A percentile compares a stretch with the other conserved stretches of the same genome.
phyloP scores from a whole-genome alignment of 2,113 vertebrate genomes.

The Donacobius atricapilla region DNA sequence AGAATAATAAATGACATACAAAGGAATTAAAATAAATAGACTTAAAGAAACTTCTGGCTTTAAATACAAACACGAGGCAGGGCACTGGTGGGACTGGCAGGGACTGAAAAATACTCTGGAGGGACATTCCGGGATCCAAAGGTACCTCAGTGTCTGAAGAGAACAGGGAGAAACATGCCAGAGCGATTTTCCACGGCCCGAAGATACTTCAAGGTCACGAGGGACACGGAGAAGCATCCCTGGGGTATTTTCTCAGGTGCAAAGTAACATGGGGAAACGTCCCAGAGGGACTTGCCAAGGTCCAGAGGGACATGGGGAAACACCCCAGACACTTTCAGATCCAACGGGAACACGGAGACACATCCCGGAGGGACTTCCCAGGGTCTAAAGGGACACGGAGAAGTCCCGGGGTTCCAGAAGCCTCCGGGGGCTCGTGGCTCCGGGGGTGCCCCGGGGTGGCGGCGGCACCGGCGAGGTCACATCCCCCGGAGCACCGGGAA shows the following conservation, averaged over 20 bases:
- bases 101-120: neutral
- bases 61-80: rapidly evolving
- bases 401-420: neutral
- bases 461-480: neutral
- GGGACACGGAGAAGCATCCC: neutral
- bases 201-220: neutral
- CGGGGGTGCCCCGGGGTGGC: neutral
- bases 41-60: neutral
- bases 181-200: neutral
- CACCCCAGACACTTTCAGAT: no score
- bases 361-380: no score
- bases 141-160: neutral
- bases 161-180: neutral
- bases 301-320: neutral
- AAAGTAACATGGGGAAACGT: no score
- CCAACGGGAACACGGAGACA: neutral
- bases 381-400: neutral
- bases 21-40: neutral
- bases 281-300: neutral
- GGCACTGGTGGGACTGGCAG: neutral
- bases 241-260: neutral
- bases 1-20: neutral
- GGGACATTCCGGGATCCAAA: neutral
- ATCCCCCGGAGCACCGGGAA: neutral
- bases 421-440: neutral